Percentiles rank a stretch among this genome's conserved stretches.
Evolutionary conservation across 2,797 vertebrate species (phyloP).

Genomic region (Astyanax mexicanus): DNA sequence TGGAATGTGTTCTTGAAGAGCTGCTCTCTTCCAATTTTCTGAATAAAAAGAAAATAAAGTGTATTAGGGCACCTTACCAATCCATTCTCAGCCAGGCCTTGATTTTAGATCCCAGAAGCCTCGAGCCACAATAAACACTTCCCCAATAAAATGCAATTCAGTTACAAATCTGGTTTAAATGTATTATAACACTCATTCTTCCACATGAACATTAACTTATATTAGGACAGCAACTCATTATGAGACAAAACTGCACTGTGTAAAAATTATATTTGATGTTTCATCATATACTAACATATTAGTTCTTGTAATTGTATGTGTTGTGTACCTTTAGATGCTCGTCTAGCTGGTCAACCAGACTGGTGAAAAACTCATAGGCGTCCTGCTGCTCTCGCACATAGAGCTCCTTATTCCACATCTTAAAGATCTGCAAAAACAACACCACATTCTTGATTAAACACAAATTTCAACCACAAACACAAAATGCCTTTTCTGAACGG

Average conservation of each 20-base stretch:
- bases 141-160: neutral
- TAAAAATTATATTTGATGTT: too few species aligned
- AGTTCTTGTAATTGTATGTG: too few species aligned
- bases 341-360: constrained; percentile 97
- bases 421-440: constrained; percentile 88
- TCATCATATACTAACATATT: too few species aligned
- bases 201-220: neutral
- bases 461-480: neutral
- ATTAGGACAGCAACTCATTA: neutral
- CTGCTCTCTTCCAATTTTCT: constrained; percentile 99
- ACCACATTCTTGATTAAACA: neutral
- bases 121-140: too few species aligned
- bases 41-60: constrained; percentile 25
- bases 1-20: constrained; percentile 99
- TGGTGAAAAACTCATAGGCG: constrained; percentile 98
- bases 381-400: constrained; percentile 98
- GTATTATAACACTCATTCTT: neutral
- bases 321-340: constrained; percentile 93
- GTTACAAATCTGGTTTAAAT: neutral
- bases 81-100: neutral
- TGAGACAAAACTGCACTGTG: too few species aligned
- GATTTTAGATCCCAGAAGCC: neutral
- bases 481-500: too few species aligned
- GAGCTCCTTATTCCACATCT: constrained; percentile 99
- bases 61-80: too few species aligned